Conservation (phyloP, 2,888 invertebrate species). For the Microctonus brassicae region DNA sequence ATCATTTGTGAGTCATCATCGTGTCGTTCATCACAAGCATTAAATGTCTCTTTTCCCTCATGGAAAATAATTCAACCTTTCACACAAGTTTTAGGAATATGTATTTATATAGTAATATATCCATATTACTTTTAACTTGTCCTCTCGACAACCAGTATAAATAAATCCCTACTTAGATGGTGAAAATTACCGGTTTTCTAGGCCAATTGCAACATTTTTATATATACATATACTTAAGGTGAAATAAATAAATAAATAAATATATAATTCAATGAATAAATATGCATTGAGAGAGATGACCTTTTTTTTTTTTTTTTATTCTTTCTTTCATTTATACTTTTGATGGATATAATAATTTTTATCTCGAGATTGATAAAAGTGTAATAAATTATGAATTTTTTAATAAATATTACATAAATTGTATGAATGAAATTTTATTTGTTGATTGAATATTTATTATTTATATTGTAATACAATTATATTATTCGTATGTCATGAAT, state of each 20-base stretch:
- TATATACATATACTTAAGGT: background rate
- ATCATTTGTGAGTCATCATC: slow-evolving; percentile 19
- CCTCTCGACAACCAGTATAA: slow-evolving; percentile 12
- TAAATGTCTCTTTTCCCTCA: background rate
- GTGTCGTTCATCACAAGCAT: slow-evolving; percentile 18
- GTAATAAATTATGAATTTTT: no score
- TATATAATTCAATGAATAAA: no score
- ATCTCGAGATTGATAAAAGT: no score
- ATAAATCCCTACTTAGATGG: background rate
- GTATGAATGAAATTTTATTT: no score
- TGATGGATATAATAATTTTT: no score
- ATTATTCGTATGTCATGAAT: slow-evolving; percentile 21
- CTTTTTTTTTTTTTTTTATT: no score
- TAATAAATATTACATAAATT: no score
- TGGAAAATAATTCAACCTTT: background rate
- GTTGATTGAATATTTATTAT: no score
- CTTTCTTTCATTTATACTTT: background rate
- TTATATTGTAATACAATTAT: no score
- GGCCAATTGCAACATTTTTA: background rate
- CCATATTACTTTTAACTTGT: background rate
- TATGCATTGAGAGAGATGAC: no score
- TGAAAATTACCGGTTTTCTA: slow-evolving; percentile 24
- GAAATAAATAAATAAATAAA: no score
- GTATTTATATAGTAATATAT: no score
- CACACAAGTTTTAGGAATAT: background rate